Conservation (phyloP, 92 coral and sea anemone species). For the Epizoanthus rinbou region DNA sequence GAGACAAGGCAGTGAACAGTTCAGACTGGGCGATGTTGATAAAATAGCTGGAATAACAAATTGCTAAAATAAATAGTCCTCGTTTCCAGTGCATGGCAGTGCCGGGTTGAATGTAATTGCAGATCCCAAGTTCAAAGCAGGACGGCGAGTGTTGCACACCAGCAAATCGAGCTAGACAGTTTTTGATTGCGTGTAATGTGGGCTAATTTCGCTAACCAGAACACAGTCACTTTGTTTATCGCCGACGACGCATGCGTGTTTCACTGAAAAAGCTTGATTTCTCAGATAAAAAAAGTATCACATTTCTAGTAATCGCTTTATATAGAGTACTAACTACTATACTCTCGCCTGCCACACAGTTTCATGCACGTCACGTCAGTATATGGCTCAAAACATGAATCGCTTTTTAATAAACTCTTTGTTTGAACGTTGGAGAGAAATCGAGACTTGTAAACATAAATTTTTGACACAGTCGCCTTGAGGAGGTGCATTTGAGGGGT, state of each 20-base stretch:
- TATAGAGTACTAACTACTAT: too few species aligned
- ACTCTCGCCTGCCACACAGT: too few species aligned
- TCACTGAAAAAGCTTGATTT: not conserved
- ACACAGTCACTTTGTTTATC: not conserved
- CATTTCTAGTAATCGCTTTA: constrained; percentile 18
- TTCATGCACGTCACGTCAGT: too few species aligned
- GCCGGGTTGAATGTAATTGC: not conserved
- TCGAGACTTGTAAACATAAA: too few species aligned
- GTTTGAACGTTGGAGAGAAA: too few species aligned
- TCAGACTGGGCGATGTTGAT: constrained; percentile 45
- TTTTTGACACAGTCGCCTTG: too few species aligned
- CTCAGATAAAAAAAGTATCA: not conserved
- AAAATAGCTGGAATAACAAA: not conserved
- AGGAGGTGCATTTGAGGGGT: too few species aligned
- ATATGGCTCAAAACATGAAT: too few species aligned
- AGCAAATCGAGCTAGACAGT: not conserved
- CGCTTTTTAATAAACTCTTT: too few species aligned
- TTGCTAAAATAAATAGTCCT: not conserved
- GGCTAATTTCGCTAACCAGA: not conserved
- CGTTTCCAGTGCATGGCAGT: constrained; percentile 9
- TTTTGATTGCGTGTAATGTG: not conserved
- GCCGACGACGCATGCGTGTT: constrained; percentile 21
- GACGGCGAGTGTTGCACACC: not conserved
- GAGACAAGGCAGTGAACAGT: constrained; percentile 85
- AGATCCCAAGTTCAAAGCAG: not conserved